Conservation (phyloP, 2,888 invertebrate species). For the Tenthredo amoena region DNA sequence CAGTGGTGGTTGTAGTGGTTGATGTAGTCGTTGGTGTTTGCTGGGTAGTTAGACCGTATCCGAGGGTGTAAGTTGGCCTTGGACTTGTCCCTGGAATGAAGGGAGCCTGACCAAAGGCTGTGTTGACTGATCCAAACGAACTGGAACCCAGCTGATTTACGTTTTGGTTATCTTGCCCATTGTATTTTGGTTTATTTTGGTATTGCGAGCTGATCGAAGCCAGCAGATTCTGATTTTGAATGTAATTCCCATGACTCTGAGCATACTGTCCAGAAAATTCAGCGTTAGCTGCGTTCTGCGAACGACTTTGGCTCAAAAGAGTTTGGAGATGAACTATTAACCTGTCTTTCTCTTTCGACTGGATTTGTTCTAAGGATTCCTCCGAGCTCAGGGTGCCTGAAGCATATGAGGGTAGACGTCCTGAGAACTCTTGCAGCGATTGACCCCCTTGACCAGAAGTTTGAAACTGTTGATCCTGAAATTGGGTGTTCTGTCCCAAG, state of each 20-base stretch:
- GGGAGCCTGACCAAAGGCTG: conserved; percentile 62
- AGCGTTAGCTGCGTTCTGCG: conserved; percentile 56
- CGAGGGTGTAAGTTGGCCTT: conserved; percentile 61
- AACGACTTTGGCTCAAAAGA: conserved; percentile 64
- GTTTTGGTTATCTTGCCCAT: conserved; percentile 37
- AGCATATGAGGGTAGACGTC: conserved; percentile 69
- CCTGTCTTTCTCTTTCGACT: conserved; percentile 72
- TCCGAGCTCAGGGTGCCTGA: conserved; percentile 69
- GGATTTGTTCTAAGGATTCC: conserved; percentile 67
- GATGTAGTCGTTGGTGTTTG: conserved; percentile 59
- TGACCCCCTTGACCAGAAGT: conserved; percentile 46
- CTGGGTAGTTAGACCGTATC: conserved; percentile 61
- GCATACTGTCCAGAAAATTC: conserved; percentile 62
- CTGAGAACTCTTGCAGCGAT: conserved; percentile 35
- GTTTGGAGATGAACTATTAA: conserved; percentile 70
- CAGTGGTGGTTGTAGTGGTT: conserved; percentile 57
- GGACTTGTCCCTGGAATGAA: conserved; percentile 61
- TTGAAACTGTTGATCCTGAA: conserved; percentile 60
- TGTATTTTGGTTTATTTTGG: conserved; percentile 54
- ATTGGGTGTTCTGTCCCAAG: conserved; percentile 59
- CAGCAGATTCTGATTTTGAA: conserved; percentile 62
- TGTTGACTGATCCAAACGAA: conserved; percentile 54
- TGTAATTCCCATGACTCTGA: conserved; percentile 65
- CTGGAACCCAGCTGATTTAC: conserved; percentile 54
- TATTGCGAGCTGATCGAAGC: conserved; percentile 59